phyloP scores from a whole-genome alignment of 2,113 vertebrate species.

The Podarcis cretensis region DNA sequence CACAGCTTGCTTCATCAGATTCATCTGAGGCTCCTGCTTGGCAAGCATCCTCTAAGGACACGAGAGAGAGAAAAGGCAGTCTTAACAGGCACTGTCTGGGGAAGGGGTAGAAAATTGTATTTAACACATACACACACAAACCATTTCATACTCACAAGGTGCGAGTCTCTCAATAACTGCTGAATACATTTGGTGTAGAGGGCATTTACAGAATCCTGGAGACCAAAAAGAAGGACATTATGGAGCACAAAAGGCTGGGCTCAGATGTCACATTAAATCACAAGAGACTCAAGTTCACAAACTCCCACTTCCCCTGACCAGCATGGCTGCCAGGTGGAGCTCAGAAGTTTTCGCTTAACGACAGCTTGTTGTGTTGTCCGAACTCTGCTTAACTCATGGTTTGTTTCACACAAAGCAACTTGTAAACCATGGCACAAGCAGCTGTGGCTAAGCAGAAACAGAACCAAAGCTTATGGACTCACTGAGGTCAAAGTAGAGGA shows the following conservation, averaged over 20 bases:
- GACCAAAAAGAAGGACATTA: background rate
- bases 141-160: slow-evolving; percentile 82
- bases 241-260: background rate
- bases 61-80: slow-evolving; percentile 36
- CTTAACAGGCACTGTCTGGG: background rate
- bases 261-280: too few relatives aligned
- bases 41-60: slow-evolving; percentile 86
- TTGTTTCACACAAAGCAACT: too few relatives aligned
- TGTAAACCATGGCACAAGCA: too few relatives aligned
- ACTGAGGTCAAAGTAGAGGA: too few relatives aligned
- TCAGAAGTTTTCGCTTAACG: too few relatives aligned
- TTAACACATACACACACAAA: background rate
- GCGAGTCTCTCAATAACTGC: slow-evolving; percentile 92
- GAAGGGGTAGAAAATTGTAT: background rate
- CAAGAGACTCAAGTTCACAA: too few relatives aligned
- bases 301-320: too few relatives aligned
- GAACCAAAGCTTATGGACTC: background rate
- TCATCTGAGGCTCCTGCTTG: slow-evolving; percentile 95
- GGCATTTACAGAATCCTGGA: slow-evolving; percentile 90
- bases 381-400: too few relatives aligned
- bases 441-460: background rate
- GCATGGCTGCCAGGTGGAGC: too few relatives aligned
- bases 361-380: too few relatives aligned
- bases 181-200: slow-evolving; percentile 97
- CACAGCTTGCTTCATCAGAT: slow-evolving; percentile 94